Conservation (phyloP, 1,140 invertebrate species). For the Drosophila insularis region DNA sequence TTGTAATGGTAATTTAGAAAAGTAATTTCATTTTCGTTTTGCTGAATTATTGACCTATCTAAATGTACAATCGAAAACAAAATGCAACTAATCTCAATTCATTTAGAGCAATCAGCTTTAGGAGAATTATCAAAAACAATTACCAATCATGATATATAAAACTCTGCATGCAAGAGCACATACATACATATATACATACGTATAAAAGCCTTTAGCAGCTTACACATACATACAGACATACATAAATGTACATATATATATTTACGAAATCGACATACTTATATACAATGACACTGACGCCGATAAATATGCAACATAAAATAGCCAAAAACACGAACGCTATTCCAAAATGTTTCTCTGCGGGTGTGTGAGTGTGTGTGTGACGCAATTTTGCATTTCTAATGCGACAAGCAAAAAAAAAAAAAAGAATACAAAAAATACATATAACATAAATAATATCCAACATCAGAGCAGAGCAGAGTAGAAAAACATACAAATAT, state of each 20-base stretch:
- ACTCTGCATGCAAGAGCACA: neutral
- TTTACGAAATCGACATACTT: neutral
- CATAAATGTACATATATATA: neutral
- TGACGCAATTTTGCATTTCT: constrained; percentile 71
- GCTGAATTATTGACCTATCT: neutral
- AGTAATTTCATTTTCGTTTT: neutral
- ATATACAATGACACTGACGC: constrained; percentile 37
- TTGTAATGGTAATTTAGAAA: too few species aligned
- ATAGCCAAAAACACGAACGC: constrained; percentile 38
- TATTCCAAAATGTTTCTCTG: constrained; percentile 21
- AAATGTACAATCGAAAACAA: neutral
- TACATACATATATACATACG: too few species aligned
- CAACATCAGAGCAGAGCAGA: constrained; percentile 33
- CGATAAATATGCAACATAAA: constrained; percentile 69
- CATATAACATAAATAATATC: constrained; percentile 69
- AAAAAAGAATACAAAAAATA: constrained; percentile 62
- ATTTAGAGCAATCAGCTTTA: constrained; percentile 7
- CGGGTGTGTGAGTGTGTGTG: constrained; percentile 17
- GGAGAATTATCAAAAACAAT: constrained; percentile 1
- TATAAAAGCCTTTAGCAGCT: neutral
- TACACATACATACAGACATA: neutral
- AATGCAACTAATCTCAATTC: constrained; percentile 6
- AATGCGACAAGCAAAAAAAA: constrained; percentile 67
- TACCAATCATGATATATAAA: neutral
- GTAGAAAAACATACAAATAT: neutral